A percentile compares a stretch with the other conserved stretches of the same genome.
These are phyloP conservation scores for Sphenodon punctatus DNA, from an alignment of 2,797 vertebrate species.

Conservation along the genomic window DNA sequence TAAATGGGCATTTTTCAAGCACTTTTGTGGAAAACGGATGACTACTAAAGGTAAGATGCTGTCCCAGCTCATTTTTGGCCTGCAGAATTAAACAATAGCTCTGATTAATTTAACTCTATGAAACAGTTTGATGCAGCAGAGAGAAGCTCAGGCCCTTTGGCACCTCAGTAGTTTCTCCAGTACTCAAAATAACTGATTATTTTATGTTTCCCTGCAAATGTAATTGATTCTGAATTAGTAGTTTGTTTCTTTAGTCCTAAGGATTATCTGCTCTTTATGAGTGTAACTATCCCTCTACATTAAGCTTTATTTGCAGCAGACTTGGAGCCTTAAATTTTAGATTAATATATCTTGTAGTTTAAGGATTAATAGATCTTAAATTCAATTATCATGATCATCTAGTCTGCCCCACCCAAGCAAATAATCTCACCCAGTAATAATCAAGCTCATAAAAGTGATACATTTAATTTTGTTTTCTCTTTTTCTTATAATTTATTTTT, in stretches of 20 bases:
- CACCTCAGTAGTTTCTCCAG: background rate
- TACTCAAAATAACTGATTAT: background rate
- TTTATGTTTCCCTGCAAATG: background rate
- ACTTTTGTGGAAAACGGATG: constrained; percentile 75
- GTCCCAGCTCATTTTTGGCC: background rate
- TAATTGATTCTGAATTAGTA: background rate
- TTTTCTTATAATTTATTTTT: background rate
- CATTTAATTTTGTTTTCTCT: background rate
- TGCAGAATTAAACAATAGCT: background rate
- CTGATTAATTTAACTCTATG: background rate
- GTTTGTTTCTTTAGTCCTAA: background rate
- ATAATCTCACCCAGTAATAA: too few relatives aligned
- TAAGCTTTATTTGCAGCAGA: background rate
- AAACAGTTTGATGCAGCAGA: background rate
- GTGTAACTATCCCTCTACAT: background rate
- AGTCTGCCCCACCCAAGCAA: too few relatives aligned
- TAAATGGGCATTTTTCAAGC: constrained; percentile 25
- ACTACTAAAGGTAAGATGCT: constrained; percentile 81
- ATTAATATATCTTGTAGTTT: too few relatives aligned
- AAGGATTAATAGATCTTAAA: too few relatives aligned
- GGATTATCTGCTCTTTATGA: background rate
- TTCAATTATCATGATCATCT: too few relatives aligned
- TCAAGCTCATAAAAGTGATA: too few relatives aligned
- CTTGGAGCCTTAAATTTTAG: background rate
- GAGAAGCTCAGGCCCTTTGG: background rate